These are phyloP conservation scores for Idaea straminata DNA, from an alignment of 2,888 invertebrate genomes.

Conservation along the genomic window DNA sequence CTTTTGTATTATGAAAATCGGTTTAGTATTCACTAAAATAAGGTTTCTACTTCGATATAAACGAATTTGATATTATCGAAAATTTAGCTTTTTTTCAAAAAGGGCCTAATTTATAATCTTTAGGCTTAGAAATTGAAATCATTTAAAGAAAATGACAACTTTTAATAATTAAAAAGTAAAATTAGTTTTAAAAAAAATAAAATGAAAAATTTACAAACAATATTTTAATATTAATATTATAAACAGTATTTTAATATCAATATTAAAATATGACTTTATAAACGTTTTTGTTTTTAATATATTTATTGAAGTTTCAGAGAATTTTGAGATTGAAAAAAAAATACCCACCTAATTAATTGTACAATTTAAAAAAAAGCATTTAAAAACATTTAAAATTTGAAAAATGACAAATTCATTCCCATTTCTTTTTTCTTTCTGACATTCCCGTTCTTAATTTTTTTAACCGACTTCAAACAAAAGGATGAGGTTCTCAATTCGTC, in stretches of 20 bases:
- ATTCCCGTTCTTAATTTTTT: neutral
- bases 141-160: neutral
- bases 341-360: neutral
- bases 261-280: too few species aligned
- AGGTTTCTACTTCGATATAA: neutral
- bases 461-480: too few species aligned
- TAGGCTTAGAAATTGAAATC: neutral
- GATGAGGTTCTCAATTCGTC: too few species aligned
- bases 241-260: too few species aligned
- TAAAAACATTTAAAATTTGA: too few species aligned
- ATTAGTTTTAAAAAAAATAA: too few species aligned
- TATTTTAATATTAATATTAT: too few species aligned
- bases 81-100: neutral
- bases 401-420: neutral
- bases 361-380: too few species aligned
- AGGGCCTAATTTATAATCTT: neutral
- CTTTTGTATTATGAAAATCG: conserved; percentile 21
- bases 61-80: too few species aligned
- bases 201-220: too few species aligned
- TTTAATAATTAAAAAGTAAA: too few species aligned
- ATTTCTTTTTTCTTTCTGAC: neutral
- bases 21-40: conserved; percentile 23
- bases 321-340: neutral
- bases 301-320: neutral
- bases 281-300: too few species aligned